Conservation (phyloP, 2,888 invertebrate genomes). For the Polyploca ridens region DNA sequence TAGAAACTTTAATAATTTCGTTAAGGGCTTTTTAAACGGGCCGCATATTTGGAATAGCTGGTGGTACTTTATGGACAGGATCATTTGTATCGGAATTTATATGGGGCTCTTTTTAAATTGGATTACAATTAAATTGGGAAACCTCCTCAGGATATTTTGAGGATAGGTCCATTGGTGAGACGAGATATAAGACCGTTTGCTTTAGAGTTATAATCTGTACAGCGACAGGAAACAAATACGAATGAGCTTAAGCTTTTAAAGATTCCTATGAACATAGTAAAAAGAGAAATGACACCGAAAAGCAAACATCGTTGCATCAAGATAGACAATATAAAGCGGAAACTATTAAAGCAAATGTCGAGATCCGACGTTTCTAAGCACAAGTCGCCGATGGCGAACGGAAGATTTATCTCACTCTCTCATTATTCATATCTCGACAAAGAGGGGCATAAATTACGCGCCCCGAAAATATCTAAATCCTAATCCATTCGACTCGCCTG, state of each 20-base stretch:
- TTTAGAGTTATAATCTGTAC: conserved; percentile 20
- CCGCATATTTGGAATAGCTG: conserved; percentile 77
- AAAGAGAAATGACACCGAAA: conserved; percentile 19
- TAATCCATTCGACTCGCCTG: conserved; percentile 82
- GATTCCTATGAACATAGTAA: not conserved
- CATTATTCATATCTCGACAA: conserved; percentile 82
- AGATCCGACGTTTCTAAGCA: conserved; percentile 39
- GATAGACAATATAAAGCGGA: conserved; percentile 48
- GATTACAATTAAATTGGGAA: conserved; percentile 59
- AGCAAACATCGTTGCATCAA: conserved; percentile 48
- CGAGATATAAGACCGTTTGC: not conserved
- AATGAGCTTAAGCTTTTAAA: not conserved
- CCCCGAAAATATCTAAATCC: conserved; percentile 82
- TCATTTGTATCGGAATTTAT: conserved; percentile 77
- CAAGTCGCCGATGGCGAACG: conserved; percentile 53
- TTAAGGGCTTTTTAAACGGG: conserved; percentile 81
- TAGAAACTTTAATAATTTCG: conserved; percentile 76
- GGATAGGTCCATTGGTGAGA: not conserved
- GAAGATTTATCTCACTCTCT: conserved; percentile 66
- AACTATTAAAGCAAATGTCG: conserved; percentile 52
- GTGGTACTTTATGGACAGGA: conserved; percentile 72
- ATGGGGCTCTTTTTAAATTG: conserved; percentile 65
- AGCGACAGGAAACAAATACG: conserved; percentile 30
- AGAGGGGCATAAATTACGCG: conserved; percentile 81
- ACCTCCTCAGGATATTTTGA: conserved; percentile 43